Conservation (phyloP, 2,113 vertebrate species). For the Dasypus novemcinctus region DNA sequence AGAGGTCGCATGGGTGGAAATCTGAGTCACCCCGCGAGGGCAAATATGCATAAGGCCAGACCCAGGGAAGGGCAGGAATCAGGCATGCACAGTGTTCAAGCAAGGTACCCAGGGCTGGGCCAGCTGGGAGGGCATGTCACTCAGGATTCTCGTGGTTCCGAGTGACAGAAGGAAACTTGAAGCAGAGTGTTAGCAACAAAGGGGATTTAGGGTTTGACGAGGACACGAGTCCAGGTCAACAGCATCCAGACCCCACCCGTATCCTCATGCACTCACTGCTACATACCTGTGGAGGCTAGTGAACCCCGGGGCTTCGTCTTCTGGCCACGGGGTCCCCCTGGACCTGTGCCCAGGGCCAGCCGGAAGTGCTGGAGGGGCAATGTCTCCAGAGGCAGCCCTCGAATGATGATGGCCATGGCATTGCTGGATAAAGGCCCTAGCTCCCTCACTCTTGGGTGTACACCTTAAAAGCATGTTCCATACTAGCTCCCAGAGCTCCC, state of each 20-base stretch:
- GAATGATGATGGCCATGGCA: neutral
- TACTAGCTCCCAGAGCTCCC: neutral
- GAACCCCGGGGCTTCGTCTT: neutral
- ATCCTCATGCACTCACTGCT: neutral
- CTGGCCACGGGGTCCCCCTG: neutral
- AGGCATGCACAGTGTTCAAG: neutral
- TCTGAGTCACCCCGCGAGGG: neutral
- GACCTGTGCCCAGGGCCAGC: neutral
- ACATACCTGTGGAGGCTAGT: neutral
- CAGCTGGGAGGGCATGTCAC: neutral
- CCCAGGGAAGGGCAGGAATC: neutral
- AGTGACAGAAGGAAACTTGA: neutral
- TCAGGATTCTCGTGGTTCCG: neutral
- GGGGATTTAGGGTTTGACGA: neutral
- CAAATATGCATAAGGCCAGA: neutral
- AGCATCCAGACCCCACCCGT: neutral
- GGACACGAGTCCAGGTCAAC: neutral
- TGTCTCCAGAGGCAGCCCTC: neutral
- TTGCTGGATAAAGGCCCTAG: neutral
- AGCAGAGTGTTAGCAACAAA: neutral
- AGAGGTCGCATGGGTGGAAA: neutral
- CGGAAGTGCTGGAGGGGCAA: neutral
- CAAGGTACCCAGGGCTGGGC: neutral
- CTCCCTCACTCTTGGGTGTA: rapidly evolving
- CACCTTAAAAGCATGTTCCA: neutral